Conservation (phyloP, 2,113 vertebrate genomes). For the Odontophorus gujanensis region DNA sequence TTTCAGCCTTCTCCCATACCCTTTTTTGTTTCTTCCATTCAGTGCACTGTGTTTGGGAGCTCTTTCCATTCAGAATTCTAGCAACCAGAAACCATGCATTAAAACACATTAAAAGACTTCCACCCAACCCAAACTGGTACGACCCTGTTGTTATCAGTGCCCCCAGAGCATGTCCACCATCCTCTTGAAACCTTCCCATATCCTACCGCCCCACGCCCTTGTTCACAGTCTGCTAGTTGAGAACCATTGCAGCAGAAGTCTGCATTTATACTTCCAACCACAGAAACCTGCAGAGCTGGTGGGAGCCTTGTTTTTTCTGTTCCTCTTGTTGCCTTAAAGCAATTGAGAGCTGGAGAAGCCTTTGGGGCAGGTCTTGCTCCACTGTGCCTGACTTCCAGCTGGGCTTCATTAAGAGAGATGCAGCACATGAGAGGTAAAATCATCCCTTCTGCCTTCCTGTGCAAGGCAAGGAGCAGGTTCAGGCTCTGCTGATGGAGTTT, state of each 20-base stretch:
- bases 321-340: not conserved
- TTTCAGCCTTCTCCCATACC: too few species aligned
- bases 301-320: not conserved
- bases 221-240: not conserved
- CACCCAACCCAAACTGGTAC: not conserved
- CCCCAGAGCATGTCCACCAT: not conserved
- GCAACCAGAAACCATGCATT: rapidly evolving
- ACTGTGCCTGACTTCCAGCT: too few species aligned
- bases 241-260: not conserved
- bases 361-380: not conserved
- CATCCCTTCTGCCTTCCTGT: not conserved
- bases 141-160: not conserved
- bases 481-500: conserved; percentile 5
- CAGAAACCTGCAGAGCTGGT: not conserved
- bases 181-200: not conserved
- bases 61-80: not conserved
- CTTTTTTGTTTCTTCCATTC: not conserved
- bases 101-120: not conserved
- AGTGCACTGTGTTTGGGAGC: rapidly evolving
- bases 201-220: rapidly evolving
- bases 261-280: not conserved
- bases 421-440: not conserved
- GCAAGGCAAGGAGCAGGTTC: not conserved
- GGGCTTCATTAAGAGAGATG: not conserved
- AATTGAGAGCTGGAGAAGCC: too few species aligned